Conservation (phyloP, 2,888 invertebrate species). For the Prostheceraeus crozeri region DNA sequence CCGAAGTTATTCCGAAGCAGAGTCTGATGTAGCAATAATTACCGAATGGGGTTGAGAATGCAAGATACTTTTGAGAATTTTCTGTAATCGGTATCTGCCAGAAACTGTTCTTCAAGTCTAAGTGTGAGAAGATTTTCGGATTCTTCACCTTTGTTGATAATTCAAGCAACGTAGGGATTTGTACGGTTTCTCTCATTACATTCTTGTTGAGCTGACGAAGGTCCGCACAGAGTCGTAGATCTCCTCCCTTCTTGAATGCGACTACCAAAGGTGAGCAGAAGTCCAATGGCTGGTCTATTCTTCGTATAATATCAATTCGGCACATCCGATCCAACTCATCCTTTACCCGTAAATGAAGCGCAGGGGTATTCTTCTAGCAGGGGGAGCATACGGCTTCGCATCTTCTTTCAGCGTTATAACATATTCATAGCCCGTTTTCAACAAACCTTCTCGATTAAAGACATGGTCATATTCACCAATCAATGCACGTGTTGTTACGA, state of each 20-base stretch:
- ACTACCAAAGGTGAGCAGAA: conserved; percentile 12
- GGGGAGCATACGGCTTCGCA: conserved; percentile 4
- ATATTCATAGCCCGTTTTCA: conserved; percentile 2
- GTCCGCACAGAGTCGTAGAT: conserved; percentile 17
- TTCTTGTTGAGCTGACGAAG: not conserved
- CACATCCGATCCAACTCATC: not conserved
- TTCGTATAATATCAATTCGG: not conserved
- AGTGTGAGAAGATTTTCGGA: not conserved
- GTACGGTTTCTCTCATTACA: not conserved
- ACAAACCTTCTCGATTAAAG: not conserved
- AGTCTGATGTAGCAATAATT: conserved; percentile 1
- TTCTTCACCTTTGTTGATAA: not conserved
- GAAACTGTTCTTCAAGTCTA: not conserved
- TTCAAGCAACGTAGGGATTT: conserved; percentile 14
- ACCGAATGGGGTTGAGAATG: conserved; percentile 17
- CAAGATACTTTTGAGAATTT: conserved; percentile 13
- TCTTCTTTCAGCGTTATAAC: not conserved
- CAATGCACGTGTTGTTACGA: no score
- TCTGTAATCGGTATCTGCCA: conserved; percentile 7
- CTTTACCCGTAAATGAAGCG: not conserved
- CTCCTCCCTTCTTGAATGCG: conserved; percentile 1
- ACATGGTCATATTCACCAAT: conserved; percentile 5
- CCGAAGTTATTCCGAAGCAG: not conserved
- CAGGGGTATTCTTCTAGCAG: conserved; percentile 13
- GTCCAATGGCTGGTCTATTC: conserved; percentile 1